phyloP scores from a whole-genome alignment of 2,113 vertebrate genomes.

The Cynopterus brachyotis region DNA sequence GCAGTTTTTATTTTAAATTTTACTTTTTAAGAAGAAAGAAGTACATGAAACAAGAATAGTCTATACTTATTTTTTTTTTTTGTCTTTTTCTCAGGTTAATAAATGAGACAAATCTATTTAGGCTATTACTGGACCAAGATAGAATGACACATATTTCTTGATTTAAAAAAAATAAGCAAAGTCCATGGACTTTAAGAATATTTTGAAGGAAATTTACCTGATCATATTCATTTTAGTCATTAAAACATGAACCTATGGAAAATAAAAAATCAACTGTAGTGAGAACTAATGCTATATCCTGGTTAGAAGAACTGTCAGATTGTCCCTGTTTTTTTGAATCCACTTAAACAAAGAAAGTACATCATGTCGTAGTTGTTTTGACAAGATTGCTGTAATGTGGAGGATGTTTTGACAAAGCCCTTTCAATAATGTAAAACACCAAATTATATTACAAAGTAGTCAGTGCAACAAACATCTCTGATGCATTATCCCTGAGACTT shows the following conservation, averaged over 20 bases:
- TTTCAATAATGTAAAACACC: conserved; percentile 16
- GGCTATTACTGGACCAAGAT: not conserved
- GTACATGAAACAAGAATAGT: not conserved
- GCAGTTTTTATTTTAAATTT: not conserved
- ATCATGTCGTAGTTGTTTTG: not conserved
- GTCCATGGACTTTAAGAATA: not conserved
- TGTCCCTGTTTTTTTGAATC: not conserved
- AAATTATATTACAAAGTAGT: not conserved
- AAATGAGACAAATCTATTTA: not conserved
- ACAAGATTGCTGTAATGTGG: not conserved
- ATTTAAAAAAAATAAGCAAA: not conserved
- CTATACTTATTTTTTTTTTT: not conserved
- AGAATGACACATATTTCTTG: not conserved
- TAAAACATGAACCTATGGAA: not conserved
- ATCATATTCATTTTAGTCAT: not conserved
- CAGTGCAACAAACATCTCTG: not conserved
- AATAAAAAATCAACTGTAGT: not conserved
- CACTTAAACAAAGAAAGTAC: not conserved
- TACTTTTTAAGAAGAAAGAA: not conserved
- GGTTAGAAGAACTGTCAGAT: not conserved
- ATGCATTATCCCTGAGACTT: not conserved
- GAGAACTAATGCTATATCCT: not conserved
- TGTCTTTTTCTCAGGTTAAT: not conserved
- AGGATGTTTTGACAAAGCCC: not conserved
- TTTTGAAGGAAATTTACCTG: not conserved